phyloP scores from a whole-genome alignment of 2,888 invertebrate genomes.

The Andrena trimmerana region DNA sequence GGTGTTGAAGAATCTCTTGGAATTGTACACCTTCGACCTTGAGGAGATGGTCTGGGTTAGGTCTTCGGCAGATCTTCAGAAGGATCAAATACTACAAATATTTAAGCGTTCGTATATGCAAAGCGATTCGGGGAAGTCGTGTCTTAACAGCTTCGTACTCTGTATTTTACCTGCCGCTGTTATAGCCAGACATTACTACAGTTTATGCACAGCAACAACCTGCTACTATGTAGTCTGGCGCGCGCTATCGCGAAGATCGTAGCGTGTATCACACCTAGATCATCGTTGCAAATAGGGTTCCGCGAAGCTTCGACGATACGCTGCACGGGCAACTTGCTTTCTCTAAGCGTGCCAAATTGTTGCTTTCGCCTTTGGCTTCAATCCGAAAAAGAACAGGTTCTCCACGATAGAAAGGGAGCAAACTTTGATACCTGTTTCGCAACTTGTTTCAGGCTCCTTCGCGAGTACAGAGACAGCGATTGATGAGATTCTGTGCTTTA shows the following conservation, averaged over 20 bases:
- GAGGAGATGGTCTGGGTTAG: too few relatives aligned
- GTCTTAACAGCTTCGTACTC: not conserved
- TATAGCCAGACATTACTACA: not conserved
- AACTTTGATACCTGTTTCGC: conserved; percentile 27
- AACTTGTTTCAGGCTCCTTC: conserved; percentile 1
- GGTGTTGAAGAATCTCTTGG: too few relatives aligned
- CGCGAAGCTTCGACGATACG: not conserved
- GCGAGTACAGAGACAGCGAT: conserved; percentile 7
- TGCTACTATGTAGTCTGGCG: not conserved
- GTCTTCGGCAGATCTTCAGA: not conserved
- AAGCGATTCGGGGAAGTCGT: not conserved
- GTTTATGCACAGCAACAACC: not conserved
- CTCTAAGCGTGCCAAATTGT: conserved; percentile 27
- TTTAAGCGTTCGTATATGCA: not conserved
- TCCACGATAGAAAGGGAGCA: conserved; percentile 10
- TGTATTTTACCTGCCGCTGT: not conserved
- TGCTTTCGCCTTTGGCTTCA: conserved; percentile 43
- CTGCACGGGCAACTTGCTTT: conserved; percentile 26
- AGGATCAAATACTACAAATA: not conserved
- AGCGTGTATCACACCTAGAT: not conserved
- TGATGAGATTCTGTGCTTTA: not conserved
- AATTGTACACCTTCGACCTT: too few relatives aligned
- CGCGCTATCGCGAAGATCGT: not conserved
- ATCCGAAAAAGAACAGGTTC: conserved; percentile 29
- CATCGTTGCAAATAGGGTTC: conserved; percentile 23